Evolutionary conservation across 2,888 invertebrate genomes (phyloP).

Genomic region (Cantharis rustica): DNA sequence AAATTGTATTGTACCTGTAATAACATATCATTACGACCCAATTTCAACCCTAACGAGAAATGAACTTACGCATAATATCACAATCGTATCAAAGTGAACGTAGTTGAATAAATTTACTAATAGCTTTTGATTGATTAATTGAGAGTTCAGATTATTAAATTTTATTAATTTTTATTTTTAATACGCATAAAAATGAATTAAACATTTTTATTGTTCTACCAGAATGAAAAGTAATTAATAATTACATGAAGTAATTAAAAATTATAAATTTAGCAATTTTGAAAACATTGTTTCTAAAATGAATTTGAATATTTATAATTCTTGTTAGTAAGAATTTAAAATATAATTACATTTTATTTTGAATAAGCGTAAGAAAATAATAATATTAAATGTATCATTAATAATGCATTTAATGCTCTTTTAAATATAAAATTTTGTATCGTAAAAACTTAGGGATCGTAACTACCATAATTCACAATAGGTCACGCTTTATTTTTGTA

Average conservation of each 20-base stretch:
- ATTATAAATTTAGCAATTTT: not conserved
- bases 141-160: not conserved
- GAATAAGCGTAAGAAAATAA: not conserved
- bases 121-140: not conserved
- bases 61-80: not conserved
- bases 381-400: not conserved
- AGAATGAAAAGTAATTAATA: not conserved
- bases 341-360: not conserved
- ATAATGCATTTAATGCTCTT: not conserved
- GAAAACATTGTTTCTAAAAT: not conserved
- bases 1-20: not conserved
- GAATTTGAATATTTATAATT: too few species aligned
- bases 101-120: not conserved
- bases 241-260: not conserved
- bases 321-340: too few species aligned
- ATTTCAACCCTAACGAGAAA: not conserved
- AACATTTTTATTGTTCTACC: not conserved
- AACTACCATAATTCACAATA: slow-evolving; percentile 1
- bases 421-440: not conserved
- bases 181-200: not conserved
- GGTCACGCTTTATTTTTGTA: slow-evolving; percentile 8
- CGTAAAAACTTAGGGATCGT: not conserved
- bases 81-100: not conserved
- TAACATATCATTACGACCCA: not conserved
- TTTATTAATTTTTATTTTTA: not conserved